Evolutionary conservation across 1,140 invertebrate species (phyloP).

Genomic region (Tetragnatha versicolor): DNA sequence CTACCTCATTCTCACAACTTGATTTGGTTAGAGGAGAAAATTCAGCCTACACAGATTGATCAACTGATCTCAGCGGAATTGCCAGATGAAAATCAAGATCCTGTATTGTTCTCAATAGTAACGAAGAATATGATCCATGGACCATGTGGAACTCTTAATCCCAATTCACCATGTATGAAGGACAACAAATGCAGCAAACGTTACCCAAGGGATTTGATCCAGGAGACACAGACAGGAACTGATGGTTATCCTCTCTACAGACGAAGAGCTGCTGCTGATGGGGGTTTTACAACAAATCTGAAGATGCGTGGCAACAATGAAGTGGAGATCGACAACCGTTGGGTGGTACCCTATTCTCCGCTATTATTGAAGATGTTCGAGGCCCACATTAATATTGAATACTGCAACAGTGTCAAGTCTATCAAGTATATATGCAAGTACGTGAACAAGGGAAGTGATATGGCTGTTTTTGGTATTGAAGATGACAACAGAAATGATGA

Average conservation of each 20-base stretch:
- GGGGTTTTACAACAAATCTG: neutral
- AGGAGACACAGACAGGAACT: conserved; percentile 61
- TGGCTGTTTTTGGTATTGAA: conserved; percentile 54
- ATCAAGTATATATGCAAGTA: conserved; percentile 65
- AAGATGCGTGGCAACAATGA: neutral
- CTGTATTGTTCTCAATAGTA: conserved; percentile 61
- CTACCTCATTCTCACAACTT: conserved; percentile 65
- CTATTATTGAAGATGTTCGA: conserved; percentile 63
- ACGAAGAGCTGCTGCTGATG: conserved; percentile 56
- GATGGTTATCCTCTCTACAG: conserved; percentile 65
- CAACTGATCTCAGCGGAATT: conserved; percentile 57
- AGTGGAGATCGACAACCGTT: conserved; percentile 64
- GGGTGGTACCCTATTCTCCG: conserved; percentile 65
- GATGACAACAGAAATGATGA: conserved; percentile 58
- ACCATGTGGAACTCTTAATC: conserved; percentile 57
- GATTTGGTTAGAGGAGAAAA: conserved; percentile 49
- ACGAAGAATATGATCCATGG: conserved; percentile 63
- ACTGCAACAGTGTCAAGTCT: conserved; percentile 66
- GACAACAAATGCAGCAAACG: conserved; percentile 50
- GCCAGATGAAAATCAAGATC: conserved; percentile 60
- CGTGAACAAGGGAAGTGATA: conserved; percentile 59
- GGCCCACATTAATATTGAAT: conserved; percentile 67
- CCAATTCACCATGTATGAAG: conserved; percentile 56
- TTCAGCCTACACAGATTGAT: conserved; percentile 8
- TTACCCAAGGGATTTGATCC: conserved; percentile 57